Conservation (phyloP, 2,888 invertebrate genomes). For the Trilocha varians region DNA sequence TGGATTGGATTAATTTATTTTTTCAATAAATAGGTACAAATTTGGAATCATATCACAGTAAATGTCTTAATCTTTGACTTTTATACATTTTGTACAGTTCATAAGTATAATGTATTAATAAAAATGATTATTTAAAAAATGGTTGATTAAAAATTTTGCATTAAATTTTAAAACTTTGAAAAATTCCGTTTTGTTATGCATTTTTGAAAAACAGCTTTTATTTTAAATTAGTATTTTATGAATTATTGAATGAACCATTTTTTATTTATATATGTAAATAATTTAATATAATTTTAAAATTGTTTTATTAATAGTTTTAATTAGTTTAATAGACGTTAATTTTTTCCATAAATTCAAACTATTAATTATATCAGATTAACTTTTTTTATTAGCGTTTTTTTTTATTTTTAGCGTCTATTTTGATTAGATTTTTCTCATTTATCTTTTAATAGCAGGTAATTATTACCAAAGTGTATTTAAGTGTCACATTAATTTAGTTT, state of each 20-base stretch:
- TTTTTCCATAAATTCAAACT: no score
- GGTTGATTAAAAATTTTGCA: no score
- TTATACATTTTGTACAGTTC: no score
- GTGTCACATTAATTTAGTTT: constrained; percentile 34
- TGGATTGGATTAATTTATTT: no score
- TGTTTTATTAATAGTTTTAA: background rate
- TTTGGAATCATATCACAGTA: no score
- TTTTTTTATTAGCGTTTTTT: background rate
- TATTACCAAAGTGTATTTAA: constrained; percentile 72
- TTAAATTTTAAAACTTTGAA: no score
- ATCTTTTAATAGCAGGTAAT: constrained; percentile 58
- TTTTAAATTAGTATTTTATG: constrained; percentile 5
- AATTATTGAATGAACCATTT: background rate
- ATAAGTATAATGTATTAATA: no score
- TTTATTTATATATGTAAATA: background rate
- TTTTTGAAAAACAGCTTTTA: constrained; percentile 11
- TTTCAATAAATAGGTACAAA: no score
- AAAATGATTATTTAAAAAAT: no score
- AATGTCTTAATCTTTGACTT: no score
- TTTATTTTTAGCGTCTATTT: background rate
- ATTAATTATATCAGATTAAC: no score
- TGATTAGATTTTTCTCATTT: constrained; percentile 36
- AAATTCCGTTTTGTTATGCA: constrained; percentile 4
- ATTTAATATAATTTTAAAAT: background rate
- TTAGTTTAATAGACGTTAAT: background rate